Base-by-base conservation (phyloP, 2,888 invertebrate genomes). In the Fissipunctia ypsillon region DNA sequence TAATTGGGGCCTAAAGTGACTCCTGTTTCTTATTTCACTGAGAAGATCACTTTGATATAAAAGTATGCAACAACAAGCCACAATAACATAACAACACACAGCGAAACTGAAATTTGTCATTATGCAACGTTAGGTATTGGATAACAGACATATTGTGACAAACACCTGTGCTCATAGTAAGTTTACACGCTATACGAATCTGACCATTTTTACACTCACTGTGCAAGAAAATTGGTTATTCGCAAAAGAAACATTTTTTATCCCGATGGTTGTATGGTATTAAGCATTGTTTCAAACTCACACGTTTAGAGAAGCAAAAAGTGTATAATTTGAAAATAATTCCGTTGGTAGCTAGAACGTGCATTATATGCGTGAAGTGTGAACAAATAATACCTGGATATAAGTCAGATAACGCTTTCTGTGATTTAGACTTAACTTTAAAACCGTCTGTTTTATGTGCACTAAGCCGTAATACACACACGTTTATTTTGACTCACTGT, bases 41-140 rank as follows among this genome's bases (percentile, higher is more conserved):
- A 19, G 60, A 54, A 28, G 0, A 74, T 65, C 12, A 56, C 22
- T 65, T 54, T 65, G 48, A 76, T 75, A 67, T 22, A 48, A 52
- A 72, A 52, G 10, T 10, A 57, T 48, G 35, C 25, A 38, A 60
- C 1, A 61, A 52, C 52, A 79, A 48, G 35, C 28, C 16, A 14
- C 5, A 31, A 45, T 66, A 67, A 56, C 48, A 43, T 63, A 70
- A 80, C 66, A 71, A 38, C 52, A 45, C 12, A 65, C 22, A 60
- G 45, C 38, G 22, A 28, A 64, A 72, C 66, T 57, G 22, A 60
- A 67, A 78, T 73, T 69, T 67, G 35, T 48, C 61, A 81, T 69
- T 73, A 45, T 77, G 77, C 64, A 76, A 76, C 54, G n/a, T 71
- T 76, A n/a, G n/a, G n/a, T n/a, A 66, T 78, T 78, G 73, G 43